Conservation (phyloP, 1,140 invertebrate genomes). For the Potamilus streckersoni region DNA sequence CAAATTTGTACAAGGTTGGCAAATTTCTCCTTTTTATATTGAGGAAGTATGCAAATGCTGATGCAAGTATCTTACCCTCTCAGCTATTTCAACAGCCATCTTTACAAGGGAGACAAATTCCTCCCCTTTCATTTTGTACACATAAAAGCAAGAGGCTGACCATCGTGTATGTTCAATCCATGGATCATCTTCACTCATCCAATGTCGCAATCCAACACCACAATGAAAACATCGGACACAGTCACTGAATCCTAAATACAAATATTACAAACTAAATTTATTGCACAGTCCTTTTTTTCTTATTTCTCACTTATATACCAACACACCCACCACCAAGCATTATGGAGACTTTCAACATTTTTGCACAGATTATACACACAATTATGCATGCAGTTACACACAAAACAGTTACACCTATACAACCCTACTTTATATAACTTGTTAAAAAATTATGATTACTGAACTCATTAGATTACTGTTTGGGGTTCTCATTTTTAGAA, state of each 20-base stretch:
- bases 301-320: neutral
- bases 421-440: neutral
- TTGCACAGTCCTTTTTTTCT: neutral
- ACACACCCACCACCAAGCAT: neutral
- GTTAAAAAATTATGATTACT: neutral
- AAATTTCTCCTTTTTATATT: too few species aligned
- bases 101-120: too few species aligned
- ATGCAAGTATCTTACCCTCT: too few species aligned
- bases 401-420: neutral
- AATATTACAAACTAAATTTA: neutral
- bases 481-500: neutral
- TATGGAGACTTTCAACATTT: too few species aligned
- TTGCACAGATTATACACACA: neutral
- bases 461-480: neutral
- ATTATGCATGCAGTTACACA: too few species aligned
- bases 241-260: constrained; percentile 1
- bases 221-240: constrained; percentile 12
- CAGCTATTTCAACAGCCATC: too few species aligned
- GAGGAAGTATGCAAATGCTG: too few species aligned
- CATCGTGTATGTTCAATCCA: constrained; percentile 5
- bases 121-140: too few species aligned
- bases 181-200: constrained; percentile 4
- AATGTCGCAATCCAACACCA: constrained; percentile 5
- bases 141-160: neutral
- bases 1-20: too few species aligned